Base-by-base conservation (phyloP, 2,113 vertebrate species). In the Tretioscincus oriximinensis region DNA sequence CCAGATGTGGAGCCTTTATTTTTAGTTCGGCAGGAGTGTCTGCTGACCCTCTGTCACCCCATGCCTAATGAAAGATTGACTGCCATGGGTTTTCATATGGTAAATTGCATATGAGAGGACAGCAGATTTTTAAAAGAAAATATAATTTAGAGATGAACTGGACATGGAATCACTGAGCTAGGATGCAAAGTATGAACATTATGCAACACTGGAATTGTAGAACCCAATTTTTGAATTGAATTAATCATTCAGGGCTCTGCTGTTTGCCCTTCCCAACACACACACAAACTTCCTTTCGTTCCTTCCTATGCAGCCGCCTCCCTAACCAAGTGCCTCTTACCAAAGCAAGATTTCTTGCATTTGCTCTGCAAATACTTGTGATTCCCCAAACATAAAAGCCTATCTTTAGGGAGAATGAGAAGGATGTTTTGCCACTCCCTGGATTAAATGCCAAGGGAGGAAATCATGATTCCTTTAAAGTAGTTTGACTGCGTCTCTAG, bases 61-160 rank as follows among this genome's bases (percentile, higher is more conserved):
- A 60, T 83, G 90, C 93, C 95, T 95, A 94, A 96, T 94, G 96
- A 96, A 97, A 96, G 96, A 96, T 94, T 93, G 95, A 95, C 93
- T 92, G 89, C 90, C 85, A 90, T 88, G 87, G 65, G 51, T 94
- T 94, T 95, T 93, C 93, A 94, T 93, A 92, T 87, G 92, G 85
- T 92, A 92, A 95, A 94, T 95, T 94, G 93, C 94, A 90, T 92
- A 95, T 94, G 79, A 86, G 86, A 90, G 87, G 91, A 90, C 87
- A 90, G 90, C 90, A 90, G 87, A 91, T 92, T 94, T 92, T 65
- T 28, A 2, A 4, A 66, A 66, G 93, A 93, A 91, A 96, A 95
- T 95, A 95, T 95, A 93, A 95, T 95, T 92, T 89, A 84, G 47
- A 82, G 84, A 86, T 86, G 90, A 18, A 88, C 87, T 86, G 87